Conservation (phyloP, 2,113 vertebrate genomes). For the Neotragus moschatus region DNA sequence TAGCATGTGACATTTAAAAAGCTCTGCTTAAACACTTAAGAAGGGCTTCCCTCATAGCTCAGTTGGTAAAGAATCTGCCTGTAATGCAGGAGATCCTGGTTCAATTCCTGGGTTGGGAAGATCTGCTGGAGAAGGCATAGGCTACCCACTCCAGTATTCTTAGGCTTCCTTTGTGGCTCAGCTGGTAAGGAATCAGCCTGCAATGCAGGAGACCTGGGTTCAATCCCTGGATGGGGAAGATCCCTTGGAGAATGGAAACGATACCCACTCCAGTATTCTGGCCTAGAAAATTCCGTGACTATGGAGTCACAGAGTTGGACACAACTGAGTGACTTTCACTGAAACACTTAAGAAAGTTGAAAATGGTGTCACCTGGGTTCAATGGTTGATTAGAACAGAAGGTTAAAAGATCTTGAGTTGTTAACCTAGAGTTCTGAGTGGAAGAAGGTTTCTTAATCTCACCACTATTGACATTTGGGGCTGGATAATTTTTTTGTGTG, state of each 20-base stretch:
- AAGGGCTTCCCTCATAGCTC: background rate
- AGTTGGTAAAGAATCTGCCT: background rate
- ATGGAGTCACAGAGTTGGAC: background rate
- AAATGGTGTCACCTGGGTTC: background rate
- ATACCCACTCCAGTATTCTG: background rate
- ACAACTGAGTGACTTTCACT: background rate
- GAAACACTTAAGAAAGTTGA: background rate
- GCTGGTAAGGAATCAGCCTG: background rate
- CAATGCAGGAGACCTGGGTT: background rate
- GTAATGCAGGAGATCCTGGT: background rate
- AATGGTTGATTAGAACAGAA: background rate
- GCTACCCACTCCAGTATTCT: background rate
- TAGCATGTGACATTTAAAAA: background rate
- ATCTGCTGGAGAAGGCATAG: background rate
- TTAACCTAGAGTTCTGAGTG: background rate
- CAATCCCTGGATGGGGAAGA: background rate
- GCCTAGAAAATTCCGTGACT: background rate
- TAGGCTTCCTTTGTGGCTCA: background rate
- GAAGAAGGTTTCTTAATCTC: background rate
- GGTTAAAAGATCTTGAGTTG: background rate
- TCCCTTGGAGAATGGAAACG: background rate
- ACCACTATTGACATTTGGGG: background rate
- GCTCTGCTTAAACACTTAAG: background rate
- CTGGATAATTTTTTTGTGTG: background rate
- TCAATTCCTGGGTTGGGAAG: rapidly evolving